Conservation (phyloP, 2,113 vertebrate species). For the Saimiri boliviensis region DNA sequence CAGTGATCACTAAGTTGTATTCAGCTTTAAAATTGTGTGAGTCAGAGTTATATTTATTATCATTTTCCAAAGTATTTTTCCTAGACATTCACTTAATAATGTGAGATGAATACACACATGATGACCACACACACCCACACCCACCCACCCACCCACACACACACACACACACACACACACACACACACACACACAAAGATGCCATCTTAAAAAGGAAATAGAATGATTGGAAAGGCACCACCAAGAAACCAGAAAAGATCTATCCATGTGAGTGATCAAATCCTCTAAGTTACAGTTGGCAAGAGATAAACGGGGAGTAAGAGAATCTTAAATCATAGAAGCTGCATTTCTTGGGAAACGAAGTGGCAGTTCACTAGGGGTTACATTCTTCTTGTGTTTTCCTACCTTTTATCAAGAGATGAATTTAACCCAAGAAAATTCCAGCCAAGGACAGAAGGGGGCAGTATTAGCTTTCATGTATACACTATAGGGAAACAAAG, state of each 20-base stretch:
- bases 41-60: not conserved
- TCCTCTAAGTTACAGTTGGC: not conserved
- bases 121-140: not conserved
- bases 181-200: not conserved
- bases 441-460: not conserved
- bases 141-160: not conserved
- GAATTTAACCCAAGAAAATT: not conserved
- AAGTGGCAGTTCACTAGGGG: not conserved
- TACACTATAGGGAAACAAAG: not conserved
- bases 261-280: not conserved
- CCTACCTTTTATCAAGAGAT: not conserved
- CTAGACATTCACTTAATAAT: not conserved
- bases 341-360: not conserved
- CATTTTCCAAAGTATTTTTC: not conserved
- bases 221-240: not conserved
- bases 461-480: not conserved
- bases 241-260: not conserved
- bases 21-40: constrained; percentile 19
- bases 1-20: not conserved
- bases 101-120: not conserved
- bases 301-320: not conserved
- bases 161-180: not conserved
- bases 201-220: not conserved
- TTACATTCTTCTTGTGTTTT: not conserved
- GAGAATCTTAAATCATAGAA: not conserved